phyloP scores from a whole-genome alignment of 1,140 invertebrate genomes.

The Wasmannia auropunctata region DNA sequence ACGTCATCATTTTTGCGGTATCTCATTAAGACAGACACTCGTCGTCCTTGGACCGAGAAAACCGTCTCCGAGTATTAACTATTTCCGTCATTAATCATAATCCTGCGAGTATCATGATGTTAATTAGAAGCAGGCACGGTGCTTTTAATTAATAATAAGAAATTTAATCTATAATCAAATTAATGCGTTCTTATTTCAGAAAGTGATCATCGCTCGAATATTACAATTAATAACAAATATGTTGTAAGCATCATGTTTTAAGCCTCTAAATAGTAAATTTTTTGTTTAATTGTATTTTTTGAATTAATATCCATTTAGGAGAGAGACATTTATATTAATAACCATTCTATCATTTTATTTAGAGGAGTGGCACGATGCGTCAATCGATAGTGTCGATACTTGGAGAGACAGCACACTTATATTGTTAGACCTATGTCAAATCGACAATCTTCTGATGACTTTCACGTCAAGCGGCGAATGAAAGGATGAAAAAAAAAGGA shows the following conservation, averaged over 20 bases:
- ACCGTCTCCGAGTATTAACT: neutral
- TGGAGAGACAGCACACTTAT: neutral
- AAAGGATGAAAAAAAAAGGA: neutral
- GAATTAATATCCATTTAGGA: neutral
- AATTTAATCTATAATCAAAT: neutral
- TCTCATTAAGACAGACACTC: neutral
- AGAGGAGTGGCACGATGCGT: neutral
- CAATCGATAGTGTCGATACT: neutral
- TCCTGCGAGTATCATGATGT: neutral
- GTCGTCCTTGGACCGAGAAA: constrained; percentile 31
- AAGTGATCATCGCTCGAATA: neutral
- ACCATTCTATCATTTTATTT: neutral
- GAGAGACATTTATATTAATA: neutral
- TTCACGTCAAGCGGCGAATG: neutral
- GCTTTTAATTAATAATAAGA: constrained; percentile 6
- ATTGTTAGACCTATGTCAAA: neutral
- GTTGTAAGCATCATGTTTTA: neutral
- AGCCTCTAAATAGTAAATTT: neutral
- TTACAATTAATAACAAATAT: constrained; percentile 9
- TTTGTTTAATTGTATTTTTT: neutral
- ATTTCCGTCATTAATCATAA: constrained; percentile 10
- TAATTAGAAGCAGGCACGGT: neutral
- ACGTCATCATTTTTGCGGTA: constrained; percentile 1
- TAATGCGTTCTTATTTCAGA: neutral
- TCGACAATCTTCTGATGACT: constrained; percentile 15